These are phyloP conservation scores for Drosophila sturtevanti DNA, from an alignment of 1,140 invertebrate genomes.

Conservation along the genomic window DNA sequence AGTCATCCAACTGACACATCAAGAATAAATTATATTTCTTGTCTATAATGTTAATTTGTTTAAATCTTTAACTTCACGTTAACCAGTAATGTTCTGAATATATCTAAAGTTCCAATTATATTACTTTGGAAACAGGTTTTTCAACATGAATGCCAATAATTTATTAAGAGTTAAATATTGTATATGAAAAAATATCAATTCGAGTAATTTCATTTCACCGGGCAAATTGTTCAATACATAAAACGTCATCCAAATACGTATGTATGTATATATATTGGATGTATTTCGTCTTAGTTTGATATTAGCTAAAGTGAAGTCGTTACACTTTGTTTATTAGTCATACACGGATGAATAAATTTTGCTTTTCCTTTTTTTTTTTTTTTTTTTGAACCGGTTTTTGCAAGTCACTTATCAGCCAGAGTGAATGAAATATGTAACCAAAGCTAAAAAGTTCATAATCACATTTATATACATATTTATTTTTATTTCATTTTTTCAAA, in stretches of 20 bases:
- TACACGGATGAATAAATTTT: slow-evolving; percentile 1
- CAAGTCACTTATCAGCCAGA: neutral
- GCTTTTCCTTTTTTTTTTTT: neutral
- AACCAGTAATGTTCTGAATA: too few species aligned
- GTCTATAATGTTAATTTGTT: too few species aligned
- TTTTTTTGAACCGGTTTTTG: neutral
- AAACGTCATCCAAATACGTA: too few species aligned
- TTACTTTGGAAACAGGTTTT: too few species aligned
- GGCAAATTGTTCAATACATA: neutral
- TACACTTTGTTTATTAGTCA: neutral
- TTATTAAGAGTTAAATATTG: too few species aligned
- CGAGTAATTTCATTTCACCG: neutral
- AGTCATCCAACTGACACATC: too few species aligned
- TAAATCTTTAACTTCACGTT: too few species aligned
- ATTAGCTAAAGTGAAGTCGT: neutral
- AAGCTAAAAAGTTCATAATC: slow-evolving; percentile 1
- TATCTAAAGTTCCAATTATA: too few species aligned
- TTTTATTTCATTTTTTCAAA: neutral
- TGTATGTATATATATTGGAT: neutral
- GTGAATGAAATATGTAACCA: neutral
- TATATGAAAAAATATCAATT: too few species aligned
- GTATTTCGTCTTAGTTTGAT: neutral
- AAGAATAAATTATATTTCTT: too few species aligned
- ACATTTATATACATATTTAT: neutral
- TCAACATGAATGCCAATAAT: too few species aligned